Percentiles rank a stretch among this genome's conserved stretches.
Conservation (phyloP, 2,888 invertebrate species). For the Blastobasis lacticolella region DNA sequence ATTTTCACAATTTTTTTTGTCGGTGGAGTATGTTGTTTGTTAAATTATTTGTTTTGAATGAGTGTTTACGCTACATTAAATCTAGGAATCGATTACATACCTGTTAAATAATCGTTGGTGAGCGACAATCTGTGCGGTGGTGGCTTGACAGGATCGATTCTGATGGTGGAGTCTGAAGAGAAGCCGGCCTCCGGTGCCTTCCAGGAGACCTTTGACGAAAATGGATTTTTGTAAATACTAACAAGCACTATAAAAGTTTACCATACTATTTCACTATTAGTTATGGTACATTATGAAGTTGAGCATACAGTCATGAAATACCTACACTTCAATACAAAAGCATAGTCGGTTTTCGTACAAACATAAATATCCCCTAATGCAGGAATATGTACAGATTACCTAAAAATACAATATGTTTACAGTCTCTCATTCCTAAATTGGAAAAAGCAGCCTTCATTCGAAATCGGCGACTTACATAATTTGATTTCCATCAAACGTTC, state of each 20-base stretch:
- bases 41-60: too few relatives aligned
- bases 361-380: neutral
- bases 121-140: constrained; percentile 64
- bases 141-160: constrained; percentile 46
- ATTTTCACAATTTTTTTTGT: too few relatives aligned
- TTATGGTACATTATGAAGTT: neutral
- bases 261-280: too few relatives aligned
- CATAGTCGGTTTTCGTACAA: too few relatives aligned
- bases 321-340: neutral
- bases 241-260: too few relatives aligned
- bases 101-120: constrained; percentile 70
- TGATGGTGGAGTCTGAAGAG: constrained; percentile 55
- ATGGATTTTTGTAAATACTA: neutral
- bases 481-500: too few relatives aligned
- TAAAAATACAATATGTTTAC: neutral
- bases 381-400: neutral
- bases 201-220: constrained; percentile 52
- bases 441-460: too few relatives aligned
- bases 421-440: too few relatives aligned
- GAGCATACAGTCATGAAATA: neutral
- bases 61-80: too few relatives aligned
- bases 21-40: too few relatives aligned
- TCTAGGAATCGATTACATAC: constrained; percentile 22
- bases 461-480: too few relatives aligned
- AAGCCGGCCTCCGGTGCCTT: constrained; percentile 63